phyloP scores from a whole-genome alignment of 2,113 vertebrate genomes.

The Oncorhynchus tshawytscha region DNA sequence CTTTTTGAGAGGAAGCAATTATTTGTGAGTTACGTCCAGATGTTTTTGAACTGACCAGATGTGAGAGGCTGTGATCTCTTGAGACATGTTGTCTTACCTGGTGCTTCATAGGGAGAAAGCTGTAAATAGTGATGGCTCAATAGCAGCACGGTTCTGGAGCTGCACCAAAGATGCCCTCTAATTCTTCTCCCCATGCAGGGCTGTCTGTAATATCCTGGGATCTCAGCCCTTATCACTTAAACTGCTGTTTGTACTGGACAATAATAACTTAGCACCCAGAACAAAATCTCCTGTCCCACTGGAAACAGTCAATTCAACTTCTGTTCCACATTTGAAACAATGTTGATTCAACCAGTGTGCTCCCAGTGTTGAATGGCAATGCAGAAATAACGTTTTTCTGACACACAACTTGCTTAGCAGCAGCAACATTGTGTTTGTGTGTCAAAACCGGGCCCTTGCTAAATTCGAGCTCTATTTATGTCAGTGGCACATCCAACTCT shows the following conservation, averaged over 20 bases:
- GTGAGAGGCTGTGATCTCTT: conserved; percentile 73
- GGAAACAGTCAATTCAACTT: too few species aligned
- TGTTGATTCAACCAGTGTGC: too few species aligned
- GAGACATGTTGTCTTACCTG: conserved; percentile 69
- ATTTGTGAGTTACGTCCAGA: conserved; percentile 80
- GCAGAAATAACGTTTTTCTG: conserved; percentile 2
- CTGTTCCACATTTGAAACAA: too few species aligned
- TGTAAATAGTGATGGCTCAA: conserved; percentile 69
- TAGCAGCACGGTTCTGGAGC: conserved; percentile 35
- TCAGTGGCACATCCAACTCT: conserved; percentile 42
- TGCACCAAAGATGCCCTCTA: conserved; percentile 14
- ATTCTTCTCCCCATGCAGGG: conserved; percentile 10
- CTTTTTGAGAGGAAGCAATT: conserved; percentile 81
- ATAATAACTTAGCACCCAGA: not conserved
- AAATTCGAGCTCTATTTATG: conserved; percentile 40
- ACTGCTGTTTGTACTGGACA: not conserved
- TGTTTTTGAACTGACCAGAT: conserved; percentile 77
- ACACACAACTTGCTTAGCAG: conserved; percentile 47
- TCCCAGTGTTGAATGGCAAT: not conserved
- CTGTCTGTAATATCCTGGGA: not conserved
- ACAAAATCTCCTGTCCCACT: too few species aligned
- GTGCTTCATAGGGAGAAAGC: conserved; percentile 64
- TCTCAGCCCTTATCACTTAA: not conserved
- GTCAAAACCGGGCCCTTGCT: conserved; percentile 46
- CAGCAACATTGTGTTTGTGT: conserved; percentile 26